Base-by-base conservation (phyloP, 2,888 invertebrate genomes). In the Petrophora chlorosata region DNA sequence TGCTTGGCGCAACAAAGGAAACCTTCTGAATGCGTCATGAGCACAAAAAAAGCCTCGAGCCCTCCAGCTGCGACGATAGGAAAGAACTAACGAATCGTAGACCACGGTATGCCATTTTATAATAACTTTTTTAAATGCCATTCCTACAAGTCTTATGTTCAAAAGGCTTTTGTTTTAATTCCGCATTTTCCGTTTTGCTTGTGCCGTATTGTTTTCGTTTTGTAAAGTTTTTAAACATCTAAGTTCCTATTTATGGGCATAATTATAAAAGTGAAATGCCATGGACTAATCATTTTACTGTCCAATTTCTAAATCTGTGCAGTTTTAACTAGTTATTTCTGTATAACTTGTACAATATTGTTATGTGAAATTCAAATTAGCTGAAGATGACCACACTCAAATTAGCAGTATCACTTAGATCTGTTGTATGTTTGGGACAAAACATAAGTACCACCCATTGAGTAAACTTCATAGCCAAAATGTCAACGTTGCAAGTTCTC, bases 21-120 rank as follows among this genome's bases (percentile, higher is more conserved):
- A 76, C 67, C 69, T 76, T 70, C 68, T 86, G 84, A 85, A 87
- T 82, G 79, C 79, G 75, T 70, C 78, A 74, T 73, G 67, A 78
- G 76, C 70, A 75, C 70, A 79, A 83, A 78, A 61, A 74, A 83
- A 72, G 74, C 76, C 71, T 73, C 76, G 67, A 73, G 76, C 62
- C 35, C 65, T 50, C 39, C 43, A 50, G 49, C 63, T 65, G 59
- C 65, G 68, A 71, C 73, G 70, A 73, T 72, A 67, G 65, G 63
- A 67, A 68, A 69, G 61, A 70, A 71, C 69, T 69, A 76, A 73
- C 73, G 68, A 77, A 69, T 71, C 69, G 67, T 67, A 65, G 58
- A 56, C 66, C 53, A 60, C 57, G 63, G 64, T 59, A 69, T 66
- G 66, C 73, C 61, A 72, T 76, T 77, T 76, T 70, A 65, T 66